These are phyloP conservation scores for Glaucopsyche alexis DNA, from an alignment of 2,888 invertebrate species.

Conservation along the genomic window DNA sequence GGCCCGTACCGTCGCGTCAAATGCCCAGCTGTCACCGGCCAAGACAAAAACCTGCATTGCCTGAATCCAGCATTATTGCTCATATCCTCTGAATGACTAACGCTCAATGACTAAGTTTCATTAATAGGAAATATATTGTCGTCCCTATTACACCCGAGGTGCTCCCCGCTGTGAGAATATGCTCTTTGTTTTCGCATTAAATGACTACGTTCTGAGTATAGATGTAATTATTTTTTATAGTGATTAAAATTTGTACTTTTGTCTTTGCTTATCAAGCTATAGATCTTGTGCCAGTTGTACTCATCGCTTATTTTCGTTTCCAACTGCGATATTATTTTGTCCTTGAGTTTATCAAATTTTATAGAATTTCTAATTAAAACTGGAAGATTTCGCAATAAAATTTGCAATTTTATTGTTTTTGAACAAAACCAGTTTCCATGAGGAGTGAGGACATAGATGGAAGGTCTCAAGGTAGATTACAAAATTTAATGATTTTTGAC, in stretches of 20 bases:
- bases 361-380: neutral
- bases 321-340: neutral
- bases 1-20: slow-evolving; percentile 45
- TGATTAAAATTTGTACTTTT: too few relatives aligned
- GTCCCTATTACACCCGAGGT: neutral
- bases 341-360: neutral
- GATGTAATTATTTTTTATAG: too few relatives aligned
- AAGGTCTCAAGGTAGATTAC: slow-evolving; percentile 5
- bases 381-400: neutral
- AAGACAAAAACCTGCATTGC: slow-evolving; percentile 9
- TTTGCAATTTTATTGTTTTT: slow-evolving; percentile 1
- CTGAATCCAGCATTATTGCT: slow-evolving; percentile 26
- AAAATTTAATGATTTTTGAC: neutral
- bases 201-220: neutral
- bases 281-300: too few relatives aligned
- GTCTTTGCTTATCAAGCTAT: too few relatives aligned
- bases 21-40: slow-evolving; percentile 53
- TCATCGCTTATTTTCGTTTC: neutral
- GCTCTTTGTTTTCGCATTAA: neutral
- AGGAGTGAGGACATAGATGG: neutral
- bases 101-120: slow-evolving; percentile 30
- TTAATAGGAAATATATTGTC: slow-evolving; percentile 32
- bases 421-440: neutral
- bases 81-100: slow-evolving; percentile 32
- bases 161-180: neutral